Evolutionary conservation across 2,797 vertebrate species (phyloP).

Genomic region (Acrossocheilus wenchowensis): DNA sequence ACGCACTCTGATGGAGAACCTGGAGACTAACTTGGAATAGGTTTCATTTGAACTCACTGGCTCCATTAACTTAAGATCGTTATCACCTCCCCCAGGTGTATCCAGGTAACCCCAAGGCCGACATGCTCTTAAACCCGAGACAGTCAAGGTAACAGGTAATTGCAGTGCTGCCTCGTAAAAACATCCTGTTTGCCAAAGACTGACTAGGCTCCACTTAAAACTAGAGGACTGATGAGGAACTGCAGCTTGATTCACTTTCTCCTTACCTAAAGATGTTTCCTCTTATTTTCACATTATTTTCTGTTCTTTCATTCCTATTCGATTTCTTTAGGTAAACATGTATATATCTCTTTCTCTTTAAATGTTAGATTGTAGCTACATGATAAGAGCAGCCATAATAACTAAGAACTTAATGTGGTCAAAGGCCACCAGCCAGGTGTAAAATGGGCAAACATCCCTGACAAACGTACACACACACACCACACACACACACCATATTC

Average conservation of each 20-base stretch:
- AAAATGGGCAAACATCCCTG: slow-evolving; percentile 54
- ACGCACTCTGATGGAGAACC: slow-evolving; percentile 60
- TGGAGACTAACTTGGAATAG: slow-evolving; percentile 66
- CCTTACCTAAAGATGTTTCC: neutral
- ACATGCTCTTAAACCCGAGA: slow-evolving; percentile 80
- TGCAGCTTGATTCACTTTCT: slow-evolving; percentile 2
- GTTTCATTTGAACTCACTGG: slow-evolving; percentile 59
- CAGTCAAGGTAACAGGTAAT: slow-evolving; percentile 87
- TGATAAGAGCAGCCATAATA: slow-evolving; percentile 75
- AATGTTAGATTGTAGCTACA: slow-evolving; percentile 77
- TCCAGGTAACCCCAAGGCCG: slow-evolving; percentile 88
- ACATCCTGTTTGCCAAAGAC: slow-evolving; percentile 76
- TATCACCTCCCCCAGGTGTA: slow-evolving; percentile 82
- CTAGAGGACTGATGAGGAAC: slow-evolving; percentile 22
- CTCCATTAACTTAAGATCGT: slow-evolving; percentile 72
- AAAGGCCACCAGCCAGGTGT: slow-evolving; percentile 74
- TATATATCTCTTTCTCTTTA: slow-evolving; percentile 64
- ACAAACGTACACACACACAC: neutral
- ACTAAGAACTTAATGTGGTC: slow-evolving; percentile 80
- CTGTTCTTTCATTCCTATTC: slow-evolving; percentile 9
- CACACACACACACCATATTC: slow-evolving; percentile 4
- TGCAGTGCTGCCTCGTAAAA: slow-evolving; percentile 80
- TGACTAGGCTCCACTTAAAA: slow-evolving; percentile 55
- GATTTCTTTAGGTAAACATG: slow-evolving; percentile 15
- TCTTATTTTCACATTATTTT: neutral